Percentiles rank a stretch among this genome's conserved stretches.
These are phyloP conservation scores for Enteromius paludinosus DNA, from an alignment of 2,797 vertebrate species.

Conservation along the genomic window DNA sequence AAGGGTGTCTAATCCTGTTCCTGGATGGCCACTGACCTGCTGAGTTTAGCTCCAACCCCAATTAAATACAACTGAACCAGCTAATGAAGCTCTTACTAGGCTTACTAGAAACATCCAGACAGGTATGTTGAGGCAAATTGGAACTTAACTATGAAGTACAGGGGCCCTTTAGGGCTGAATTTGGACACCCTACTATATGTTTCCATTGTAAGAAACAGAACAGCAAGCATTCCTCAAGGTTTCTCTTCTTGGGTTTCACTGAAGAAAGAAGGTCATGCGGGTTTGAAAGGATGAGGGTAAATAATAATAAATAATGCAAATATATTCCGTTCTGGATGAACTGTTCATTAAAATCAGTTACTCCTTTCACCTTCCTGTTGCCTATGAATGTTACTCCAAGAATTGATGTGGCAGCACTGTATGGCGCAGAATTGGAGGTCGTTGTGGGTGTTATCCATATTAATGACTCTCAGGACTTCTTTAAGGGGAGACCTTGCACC, in stretches of 20 bases:
- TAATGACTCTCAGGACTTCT: constrained; percentile 41
- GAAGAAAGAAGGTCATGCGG: neutral
- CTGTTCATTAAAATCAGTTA: constrained; percentile 5
- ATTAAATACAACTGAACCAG: neutral
- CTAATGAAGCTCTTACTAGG: neutral
- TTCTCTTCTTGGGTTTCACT: neutral
- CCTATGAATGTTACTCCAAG: neutral
- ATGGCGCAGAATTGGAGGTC: neutral
- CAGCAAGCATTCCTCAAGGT: neutral
- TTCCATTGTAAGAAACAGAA: neutral
- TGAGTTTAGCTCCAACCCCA: neutral
- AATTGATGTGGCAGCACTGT: constrained; percentile 3
- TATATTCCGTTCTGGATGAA: neutral
- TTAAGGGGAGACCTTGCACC: constrained; percentile 45
- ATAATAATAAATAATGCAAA: neutral
- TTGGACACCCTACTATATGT: neutral
- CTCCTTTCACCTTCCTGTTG: neutral
- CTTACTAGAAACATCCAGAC: neutral
- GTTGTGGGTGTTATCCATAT: constrained; percentile 53
- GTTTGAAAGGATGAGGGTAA: neutral
- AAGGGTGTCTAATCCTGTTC: neutral
- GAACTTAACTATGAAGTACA: neutral
- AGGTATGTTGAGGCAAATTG: neutral
- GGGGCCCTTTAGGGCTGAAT: neutral
- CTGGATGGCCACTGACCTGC: neutral